Base-by-base conservation (phyloP, 2,113 vertebrate species). In the Heterocephalus glaber region DNA sequence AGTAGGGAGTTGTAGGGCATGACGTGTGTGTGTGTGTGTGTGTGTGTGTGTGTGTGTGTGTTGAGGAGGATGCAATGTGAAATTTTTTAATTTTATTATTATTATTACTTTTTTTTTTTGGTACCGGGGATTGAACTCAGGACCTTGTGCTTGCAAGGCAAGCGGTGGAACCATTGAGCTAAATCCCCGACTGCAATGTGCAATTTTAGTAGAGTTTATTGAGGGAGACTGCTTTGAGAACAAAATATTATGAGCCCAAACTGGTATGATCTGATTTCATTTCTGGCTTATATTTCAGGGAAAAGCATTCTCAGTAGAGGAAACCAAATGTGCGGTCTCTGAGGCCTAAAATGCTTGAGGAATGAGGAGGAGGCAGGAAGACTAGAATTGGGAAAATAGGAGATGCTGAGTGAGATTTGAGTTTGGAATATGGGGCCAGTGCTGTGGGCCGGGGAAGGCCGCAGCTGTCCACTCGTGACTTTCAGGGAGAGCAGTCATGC, bases 371-470 rank as follows among this genome's bases (percentile, higher is more conserved):
- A 77, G 58, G n/a, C 17, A 7, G 61, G 4, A 2, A 30, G 28
- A 5, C 35, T 12, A 0, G 16, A 38, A 54, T 52, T 22, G 52
- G 92, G 33, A 11, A 63, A 38, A 6, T 0, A 20, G 11, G 2
- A 4, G 52, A 30, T 47, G 17, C 5, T 0, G 0, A 63, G 49
- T 11, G 19, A 19, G 44, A 11, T 33, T 10, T 13, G 8, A 49
- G 44, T 4, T 20, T 19, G 77, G 77, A 41, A 44, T 7, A 12
- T 0, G 17, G 41, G 28, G 3, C 30, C 26, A 17, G 2, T 0
- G 60, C 68, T 28, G 28, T 1, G 2, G 88, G 38, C 2, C 16
- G 56, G 61, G n/a, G n/a, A 54, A 7, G 28, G 47, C 41, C 2
- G 3, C 10, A 5, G 0, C 41, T 38, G 44, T 83, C 54, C 41